Evolutionary conservation across 1,140 invertebrate genomes (phyloP).

Genomic region (Drusus annulatus): DNA sequence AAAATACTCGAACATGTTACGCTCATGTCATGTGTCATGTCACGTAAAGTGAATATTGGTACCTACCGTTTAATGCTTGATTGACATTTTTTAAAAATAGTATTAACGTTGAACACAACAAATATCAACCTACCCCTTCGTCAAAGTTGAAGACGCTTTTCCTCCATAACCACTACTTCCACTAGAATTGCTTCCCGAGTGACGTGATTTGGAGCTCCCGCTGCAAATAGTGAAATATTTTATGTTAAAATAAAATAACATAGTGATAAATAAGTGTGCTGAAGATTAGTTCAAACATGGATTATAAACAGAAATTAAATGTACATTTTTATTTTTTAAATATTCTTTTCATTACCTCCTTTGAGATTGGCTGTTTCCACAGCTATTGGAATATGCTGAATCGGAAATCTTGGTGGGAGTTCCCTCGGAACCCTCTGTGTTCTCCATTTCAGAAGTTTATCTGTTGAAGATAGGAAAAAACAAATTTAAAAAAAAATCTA

Average conservation of each 20-base stretch:
- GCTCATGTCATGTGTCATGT: no score
- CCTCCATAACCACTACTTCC: conserved; percentile 85
- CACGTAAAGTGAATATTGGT: no score
- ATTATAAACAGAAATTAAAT: no score
- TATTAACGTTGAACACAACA: no score
- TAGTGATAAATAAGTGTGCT: neutral
- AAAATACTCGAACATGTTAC: no score
- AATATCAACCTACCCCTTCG: conserved; percentile 68
- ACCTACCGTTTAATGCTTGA: no score
- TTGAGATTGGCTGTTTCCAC: conserved; percentile 79
- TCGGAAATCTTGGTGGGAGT: conserved; percentile 75
- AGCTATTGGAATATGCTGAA: conserved; percentile 81
- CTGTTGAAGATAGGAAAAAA: neutral
- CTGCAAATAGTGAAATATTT: conserved; percentile 69
- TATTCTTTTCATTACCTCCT: conserved; percentile 70
- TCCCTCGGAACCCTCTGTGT: conserved; percentile 65
- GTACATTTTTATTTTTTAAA: no score
- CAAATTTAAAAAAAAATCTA: no score
- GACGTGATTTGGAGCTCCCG: conserved; percentile 82
- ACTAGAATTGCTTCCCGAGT: conserved; percentile 82
- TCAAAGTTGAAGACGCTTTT: conserved; percentile 67
- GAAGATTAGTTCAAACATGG: neutral
- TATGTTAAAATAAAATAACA: neutral
- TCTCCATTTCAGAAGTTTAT: conserved; percentile 40
- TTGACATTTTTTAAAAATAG: no score